Evolutionary conservation across 2,113 vertebrate species (phyloP), one percentile per base, ranked within the genome.

Genomic region (Oncorhynchus gorbuscha): DNA sequence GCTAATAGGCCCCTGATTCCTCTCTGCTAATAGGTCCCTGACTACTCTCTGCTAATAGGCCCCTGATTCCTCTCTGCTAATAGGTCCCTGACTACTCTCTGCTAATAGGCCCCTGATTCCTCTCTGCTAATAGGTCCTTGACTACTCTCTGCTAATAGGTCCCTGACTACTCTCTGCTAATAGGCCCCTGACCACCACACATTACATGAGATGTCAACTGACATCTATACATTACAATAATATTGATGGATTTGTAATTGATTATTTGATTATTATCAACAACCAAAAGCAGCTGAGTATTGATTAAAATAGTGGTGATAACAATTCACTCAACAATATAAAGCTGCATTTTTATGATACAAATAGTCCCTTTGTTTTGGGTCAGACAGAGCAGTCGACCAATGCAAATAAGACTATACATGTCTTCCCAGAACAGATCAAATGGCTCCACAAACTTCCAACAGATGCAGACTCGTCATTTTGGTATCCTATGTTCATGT

Each of bases 271-370:
- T 67, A 26, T 18, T 30, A 67, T n/a, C n/a, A 71, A 62, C n/a
- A 71, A 88, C 2, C 88, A 90, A 5, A 90, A 90, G 3, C 87
- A 90, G 16, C 87, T 88, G 4, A 84, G 1, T 85, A 87, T 0
- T 88, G 84, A 0, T 86, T 87, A 28, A 87, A 88, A 2, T 86
- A 86, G 9, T 88, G 84, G n/a, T 87, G 82, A 4, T 86, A 85
- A 35, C 88, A 87, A 75, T 79, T 49, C 73, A 76, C 7, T 88
- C 28, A 81, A 74, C 69, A 68, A 79, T 79, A 76, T 83, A 73
- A 30, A 86, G 76, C 70, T 81, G 71, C 80, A 90, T 88, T 85
- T 86, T 85, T 83, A 80, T 16, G 51, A 81, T 67, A 71, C 76
- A 22, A 74, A 77, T 64, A 48, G 48, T 58, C 26, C 20, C 20